Evolutionary conservation across 2,113 vertebrate genomes (phyloP).

Genomic region (Indri indri): DNA sequence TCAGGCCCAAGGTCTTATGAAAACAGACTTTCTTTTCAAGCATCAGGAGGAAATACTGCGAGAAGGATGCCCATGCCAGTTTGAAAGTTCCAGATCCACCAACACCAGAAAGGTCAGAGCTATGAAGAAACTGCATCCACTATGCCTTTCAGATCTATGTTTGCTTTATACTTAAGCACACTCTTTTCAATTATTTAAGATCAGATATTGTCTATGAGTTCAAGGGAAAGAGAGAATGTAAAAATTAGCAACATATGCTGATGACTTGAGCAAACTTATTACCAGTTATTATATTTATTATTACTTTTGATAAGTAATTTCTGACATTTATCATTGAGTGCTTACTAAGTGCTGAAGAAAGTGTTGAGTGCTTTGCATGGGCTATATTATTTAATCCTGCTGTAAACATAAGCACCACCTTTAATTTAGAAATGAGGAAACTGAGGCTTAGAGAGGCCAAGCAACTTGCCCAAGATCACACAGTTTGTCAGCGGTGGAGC

Average conservation of each 20-base stretch:
- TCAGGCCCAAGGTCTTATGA: slow-evolving; percentile 67
- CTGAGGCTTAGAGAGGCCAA: neutral
- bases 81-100: slow-evolving; percentile 15
- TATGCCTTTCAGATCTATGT: slow-evolving; percentile 30
- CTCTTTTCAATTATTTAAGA: slow-evolving; percentile 49
- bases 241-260: slow-evolving; percentile 36
- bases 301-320: slow-evolving; percentile 30
- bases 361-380: neutral
- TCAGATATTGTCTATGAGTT: slow-evolving; percentile 31
- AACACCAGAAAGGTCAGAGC: neutral
- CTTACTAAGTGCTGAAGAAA: neutral
- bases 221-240: slow-evolving; percentile 34
- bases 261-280: slow-evolving; percentile 29
- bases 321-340: neutral
- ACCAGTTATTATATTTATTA: slow-evolving; percentile 13
- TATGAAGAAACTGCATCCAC: neutral
- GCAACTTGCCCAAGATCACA: neutral
- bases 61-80: slow-evolving; percentile 33
- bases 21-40: slow-evolving; percentile 67
- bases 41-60: slow-evolving; percentile 44
- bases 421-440: slow-evolving; percentile 6
- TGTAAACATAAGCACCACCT: neutral
- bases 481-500: neutral
- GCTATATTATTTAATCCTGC: neutral
- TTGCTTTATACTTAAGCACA: neutral